phyloP scores from a whole-genome alignment of 2,888 invertebrate genomes.

The Troides aeacus region DNA sequence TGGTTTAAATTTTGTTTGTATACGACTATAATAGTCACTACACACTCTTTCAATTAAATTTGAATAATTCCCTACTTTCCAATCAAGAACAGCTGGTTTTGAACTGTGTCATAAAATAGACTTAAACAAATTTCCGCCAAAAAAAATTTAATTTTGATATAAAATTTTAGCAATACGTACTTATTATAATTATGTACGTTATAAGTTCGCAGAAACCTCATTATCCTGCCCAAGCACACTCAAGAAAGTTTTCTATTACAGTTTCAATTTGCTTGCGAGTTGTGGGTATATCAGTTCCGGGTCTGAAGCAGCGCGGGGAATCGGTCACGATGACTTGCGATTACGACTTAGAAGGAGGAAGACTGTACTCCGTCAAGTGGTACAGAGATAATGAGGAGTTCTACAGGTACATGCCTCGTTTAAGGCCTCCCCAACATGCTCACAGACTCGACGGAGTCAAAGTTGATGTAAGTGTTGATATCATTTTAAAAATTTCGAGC shows the following conservation, averaged over 20 bases:
- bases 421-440: conserved; percentile 82
- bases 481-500: not conserved
- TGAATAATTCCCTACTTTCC: no score
- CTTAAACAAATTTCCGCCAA: not conserved
- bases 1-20: no score
- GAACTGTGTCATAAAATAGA: not conserved
- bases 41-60: no score
- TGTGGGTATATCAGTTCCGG: conserved; percentile 78
- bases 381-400: conserved; percentile 84
- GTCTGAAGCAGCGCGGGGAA: conserved; percentile 79
- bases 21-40: no score
- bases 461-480: conserved; percentile 79
- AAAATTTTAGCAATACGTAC: not conserved
- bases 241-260: conserved; percentile 37
- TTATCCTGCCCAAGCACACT: conserved; percentile 20
- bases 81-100: no score
- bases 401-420: conserved; percentile 82
- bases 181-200: conserved; percentile 2
- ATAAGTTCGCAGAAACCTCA: conserved; percentile 18
- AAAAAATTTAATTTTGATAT: not conserved
- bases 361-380: conserved; percentile 84
- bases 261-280: conserved; percentile 65
- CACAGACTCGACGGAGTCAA: conserved; percentile 81
- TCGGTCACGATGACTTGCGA: conserved; percentile 79
- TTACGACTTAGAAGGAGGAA: conserved; percentile 82